A percentile compares a stretch with the other conserved stretches of the same genome.
Conservation (phyloP, 2,113 vertebrate genomes). For the Fregetta grallaria region DNA sequence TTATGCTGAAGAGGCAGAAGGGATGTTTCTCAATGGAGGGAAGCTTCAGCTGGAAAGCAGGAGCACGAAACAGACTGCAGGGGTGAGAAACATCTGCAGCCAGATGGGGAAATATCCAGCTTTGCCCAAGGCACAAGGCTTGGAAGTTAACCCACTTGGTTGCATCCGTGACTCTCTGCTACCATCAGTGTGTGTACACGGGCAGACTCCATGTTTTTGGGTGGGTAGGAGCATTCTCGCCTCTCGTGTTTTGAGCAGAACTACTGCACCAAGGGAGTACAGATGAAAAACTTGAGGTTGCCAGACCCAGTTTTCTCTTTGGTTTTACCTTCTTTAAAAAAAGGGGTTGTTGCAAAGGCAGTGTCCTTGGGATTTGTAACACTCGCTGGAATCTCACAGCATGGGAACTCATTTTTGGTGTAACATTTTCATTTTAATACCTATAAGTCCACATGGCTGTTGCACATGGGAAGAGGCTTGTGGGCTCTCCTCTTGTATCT, state of each 20-base stretch:
- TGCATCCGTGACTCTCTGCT: background rate
- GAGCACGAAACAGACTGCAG: background rate
- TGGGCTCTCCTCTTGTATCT: background rate
- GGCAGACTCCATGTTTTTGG: background rate
- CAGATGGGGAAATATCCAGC: background rate
- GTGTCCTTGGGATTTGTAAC: background rate
- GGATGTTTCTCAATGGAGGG: background rate
- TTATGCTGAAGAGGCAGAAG: background rate
- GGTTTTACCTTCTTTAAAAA: background rate
- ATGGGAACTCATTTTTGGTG: background rate
- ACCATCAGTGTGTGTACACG: background rate
- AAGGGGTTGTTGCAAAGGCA: background rate
- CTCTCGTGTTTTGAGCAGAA: background rate
- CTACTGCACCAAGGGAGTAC: background rate
- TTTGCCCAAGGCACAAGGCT: background rate
- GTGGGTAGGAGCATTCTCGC: background rate
- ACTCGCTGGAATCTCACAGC: rapidly evolving
- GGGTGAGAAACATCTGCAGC: background rate
- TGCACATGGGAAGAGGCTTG: background rate
- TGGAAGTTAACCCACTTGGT: background rate
- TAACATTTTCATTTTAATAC: background rate
- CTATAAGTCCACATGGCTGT: background rate
- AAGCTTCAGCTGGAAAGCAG: background rate
- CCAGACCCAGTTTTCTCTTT: background rate
- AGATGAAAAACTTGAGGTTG: background rate